A percentile compares a stretch with the other conserved stretches of the same genome.
These are phyloP conservation scores for Lagopus leucura DNA, from an alignment of 2,113 vertebrate genomes.

Conservation along the genomic window DNA sequence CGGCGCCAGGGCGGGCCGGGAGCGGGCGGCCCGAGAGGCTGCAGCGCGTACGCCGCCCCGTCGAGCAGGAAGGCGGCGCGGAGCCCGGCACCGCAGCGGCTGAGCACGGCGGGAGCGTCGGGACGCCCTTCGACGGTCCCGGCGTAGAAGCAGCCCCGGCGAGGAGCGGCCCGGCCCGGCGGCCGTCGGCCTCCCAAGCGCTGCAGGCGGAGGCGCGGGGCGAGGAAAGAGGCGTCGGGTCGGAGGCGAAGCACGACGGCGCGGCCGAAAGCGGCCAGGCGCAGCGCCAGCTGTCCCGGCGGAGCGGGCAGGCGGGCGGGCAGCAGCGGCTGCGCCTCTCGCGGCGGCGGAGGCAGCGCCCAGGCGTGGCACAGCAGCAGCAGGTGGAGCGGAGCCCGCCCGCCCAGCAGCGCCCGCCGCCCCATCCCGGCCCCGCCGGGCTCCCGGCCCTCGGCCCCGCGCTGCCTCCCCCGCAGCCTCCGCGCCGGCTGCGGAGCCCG, in stretches of 20 bases:
- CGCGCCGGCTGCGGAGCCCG: slow-evolving; percentile 73
- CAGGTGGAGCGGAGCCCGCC: slow-evolving; percentile 12
- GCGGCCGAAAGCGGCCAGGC: slow-evolving; percentile 81
- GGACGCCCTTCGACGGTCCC: slow-evolving; percentile 79
- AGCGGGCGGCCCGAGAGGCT: slow-evolving; percentile 76
- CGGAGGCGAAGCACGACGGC: slow-evolving; percentile 79
- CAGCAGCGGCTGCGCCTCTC: slow-evolving; percentile 23
- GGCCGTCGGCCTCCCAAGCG: slow-evolving; percentile 48
- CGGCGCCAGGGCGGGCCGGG: slow-evolving; percentile 41
- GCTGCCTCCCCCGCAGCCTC: slow-evolving; percentile 52
- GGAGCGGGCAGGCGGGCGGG: slow-evolving; percentile 26
- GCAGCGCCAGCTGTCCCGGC: neutral
- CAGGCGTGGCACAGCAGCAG: slow-evolving; percentile 51
- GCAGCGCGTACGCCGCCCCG: slow-evolving; percentile 82
- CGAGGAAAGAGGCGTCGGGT: slow-evolving; percentile 85
- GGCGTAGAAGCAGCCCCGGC: slow-evolving; percentile 83
- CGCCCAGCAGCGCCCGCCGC: slow-evolving; percentile 5
- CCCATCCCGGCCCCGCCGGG: neutral
- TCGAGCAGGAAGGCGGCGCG: slow-evolving; percentile 83
- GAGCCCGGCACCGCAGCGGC: slow-evolving; percentile 83
- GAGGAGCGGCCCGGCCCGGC: neutral
- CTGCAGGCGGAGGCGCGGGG: slow-evolving; percentile 80
- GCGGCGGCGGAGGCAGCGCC: slow-evolving; percentile 51
- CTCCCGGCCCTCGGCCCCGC: neutral
- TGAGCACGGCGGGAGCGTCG: slow-evolving; percentile 83